Percentiles rank a stretch among this genome's conserved stretches.
phyloP scores from a whole-genome alignment of 2,113 vertebrate genomes.

The Campylomormyrus numenius region DNA sequence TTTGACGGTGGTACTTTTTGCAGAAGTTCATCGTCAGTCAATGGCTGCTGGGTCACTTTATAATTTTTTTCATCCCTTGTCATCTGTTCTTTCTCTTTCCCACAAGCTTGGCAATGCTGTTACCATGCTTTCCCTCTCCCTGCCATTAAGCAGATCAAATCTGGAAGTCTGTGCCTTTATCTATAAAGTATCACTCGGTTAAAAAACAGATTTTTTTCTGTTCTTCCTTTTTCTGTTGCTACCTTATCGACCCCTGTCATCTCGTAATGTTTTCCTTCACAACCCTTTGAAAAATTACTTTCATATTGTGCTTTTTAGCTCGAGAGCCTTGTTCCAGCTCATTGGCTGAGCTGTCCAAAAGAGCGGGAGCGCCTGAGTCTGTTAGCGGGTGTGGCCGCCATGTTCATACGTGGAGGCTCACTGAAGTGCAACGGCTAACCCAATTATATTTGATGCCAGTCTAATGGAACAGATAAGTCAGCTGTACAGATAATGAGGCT shows the following conservation, averaged over 20 bases:
- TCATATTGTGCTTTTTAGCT: not conserved
- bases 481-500: not conserved
- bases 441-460: not conserved
- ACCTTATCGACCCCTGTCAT: not conserved
- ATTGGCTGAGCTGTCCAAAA: not conserved
- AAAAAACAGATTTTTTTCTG: not conserved
- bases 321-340: not conserved
- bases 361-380: not conserved
- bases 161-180: not conserved
- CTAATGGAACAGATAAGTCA: not conserved
- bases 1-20: not conserved
- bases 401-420: not conserved
- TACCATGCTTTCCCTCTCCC: not conserved
- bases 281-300: not conserved
- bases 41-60: not conserved
- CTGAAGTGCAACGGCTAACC: not conserved
- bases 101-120: not conserved
- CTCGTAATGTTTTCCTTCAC: not conserved
- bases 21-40: not conserved
- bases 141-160: not conserved
- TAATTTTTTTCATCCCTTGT: not conserved
- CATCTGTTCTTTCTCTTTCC: not conserved
- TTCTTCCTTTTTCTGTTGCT: not conserved
- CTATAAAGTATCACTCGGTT: not conserved
- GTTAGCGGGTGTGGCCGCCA: not conserved